Conservation (phyloP, 2,888 invertebrate genomes). For the Zhuqinia jingwanae region DNA sequence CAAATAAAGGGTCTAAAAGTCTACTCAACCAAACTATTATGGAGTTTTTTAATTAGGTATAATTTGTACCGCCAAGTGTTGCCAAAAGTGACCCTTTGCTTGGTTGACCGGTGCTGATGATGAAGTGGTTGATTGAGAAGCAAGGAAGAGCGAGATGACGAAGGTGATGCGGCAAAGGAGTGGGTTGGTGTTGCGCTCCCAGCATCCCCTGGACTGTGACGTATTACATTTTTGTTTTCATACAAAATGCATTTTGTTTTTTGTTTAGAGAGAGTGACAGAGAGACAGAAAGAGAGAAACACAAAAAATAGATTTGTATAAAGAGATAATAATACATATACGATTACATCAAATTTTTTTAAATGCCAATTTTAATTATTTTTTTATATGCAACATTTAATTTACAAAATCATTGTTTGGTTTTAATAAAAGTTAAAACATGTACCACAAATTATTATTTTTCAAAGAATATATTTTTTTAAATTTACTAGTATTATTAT, state of each 20-base stretch:
- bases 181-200: constrained; percentile 56
- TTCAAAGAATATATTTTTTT: too few species aligned
- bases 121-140: constrained; percentile 81
- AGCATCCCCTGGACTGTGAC: constrained; percentile 50
- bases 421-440: too few species aligned
- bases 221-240: background rate
- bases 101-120: constrained; percentile 85
- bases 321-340: too few species aligned
- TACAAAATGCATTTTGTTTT: background rate
- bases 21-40: background rate
- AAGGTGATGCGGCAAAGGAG: constrained; percentile 36
- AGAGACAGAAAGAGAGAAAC: background rate
- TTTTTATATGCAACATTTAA: too few species aligned
- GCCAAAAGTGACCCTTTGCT: constrained; percentile 85
- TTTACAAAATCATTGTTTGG: too few species aligned
- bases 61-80: constrained; percentile 82
- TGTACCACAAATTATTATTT: too few species aligned
- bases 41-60: constrained; percentile 15
- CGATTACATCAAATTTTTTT: too few species aligned
- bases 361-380: too few species aligned
- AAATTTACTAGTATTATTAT: too few species aligned
- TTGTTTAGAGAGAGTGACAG: constrained; percentile 4
- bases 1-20: too few species aligned
- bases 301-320: too few species aligned
- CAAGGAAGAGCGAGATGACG: constrained; percentile 56